These are phyloP conservation scores for Suncus etruscus DNA, from an alignment of 2,113 vertebrate genomes.

Conservation along the genomic window DNA sequence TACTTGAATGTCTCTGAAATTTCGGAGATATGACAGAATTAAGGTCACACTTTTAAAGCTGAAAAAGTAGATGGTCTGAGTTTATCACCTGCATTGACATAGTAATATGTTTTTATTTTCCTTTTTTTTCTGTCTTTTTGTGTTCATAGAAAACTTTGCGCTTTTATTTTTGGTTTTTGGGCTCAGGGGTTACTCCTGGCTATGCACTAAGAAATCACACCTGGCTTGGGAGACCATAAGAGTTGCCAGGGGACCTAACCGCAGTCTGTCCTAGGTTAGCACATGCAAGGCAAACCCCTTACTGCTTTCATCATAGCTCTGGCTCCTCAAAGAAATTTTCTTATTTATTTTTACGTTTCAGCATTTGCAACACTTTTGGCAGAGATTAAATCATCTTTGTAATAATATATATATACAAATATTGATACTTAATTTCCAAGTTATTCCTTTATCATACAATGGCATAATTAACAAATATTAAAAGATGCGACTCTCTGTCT, in stretches of 20 bases:
- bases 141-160: background rate
- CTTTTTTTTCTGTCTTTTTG: background rate
- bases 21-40: background rate
- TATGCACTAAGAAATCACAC: no score
- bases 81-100: background rate
- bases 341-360: background rate
- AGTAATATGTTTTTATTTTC: background rate
- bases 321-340: background rate
- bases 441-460: slow-evolving; percentile 19
- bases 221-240: no score
- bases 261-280: no score
- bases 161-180: background rate
- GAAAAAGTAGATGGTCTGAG: background rate
- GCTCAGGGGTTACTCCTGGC: no score
- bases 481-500: background rate
- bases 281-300: no score
- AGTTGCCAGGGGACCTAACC: no score
- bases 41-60: background rate
- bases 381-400: background rate
- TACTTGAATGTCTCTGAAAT: background rate
- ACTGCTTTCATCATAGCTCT: no score
- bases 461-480: slow-evolving; percentile 24
- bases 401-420: background rate
- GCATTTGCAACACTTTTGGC: background rate
- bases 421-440: background rate